Evolutionary conservation across 2,888 invertebrate species (phyloP), one percentile per base, ranked within the genome.

Genomic region (Chesias legatella): DNA sequence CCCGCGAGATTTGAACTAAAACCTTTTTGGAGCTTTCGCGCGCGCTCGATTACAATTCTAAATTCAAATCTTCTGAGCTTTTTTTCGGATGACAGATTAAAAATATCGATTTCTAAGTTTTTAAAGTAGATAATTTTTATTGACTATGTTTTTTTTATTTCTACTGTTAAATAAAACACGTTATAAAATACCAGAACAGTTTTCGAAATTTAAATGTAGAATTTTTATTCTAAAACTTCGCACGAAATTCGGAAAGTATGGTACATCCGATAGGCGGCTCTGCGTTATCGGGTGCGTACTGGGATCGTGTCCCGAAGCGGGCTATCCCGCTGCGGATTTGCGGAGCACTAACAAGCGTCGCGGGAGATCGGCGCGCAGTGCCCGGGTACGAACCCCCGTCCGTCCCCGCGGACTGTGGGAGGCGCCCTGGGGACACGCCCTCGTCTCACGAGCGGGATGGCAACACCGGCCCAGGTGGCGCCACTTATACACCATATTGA

Each of bases 271-370:
- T 73, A 81, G 79, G 75, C 75, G 78, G 78, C 79, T 81, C 78
- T 81, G 74, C 71, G 63, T 76, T 84, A 79, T 85, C 85, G 84
- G 82, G 75, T 77, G 82, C 80, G 82, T 80, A 72, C 58, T 63
- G 86, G 84, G 85, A 84, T 76, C 75, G 71, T 63, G 81, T 85
- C 85, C 85, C 85, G 83, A 81, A 78, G 67, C 86, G 88, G 75
- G 85, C 78, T 83, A 80, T 88, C 88, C 89, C 89, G 85, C 81
- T 85, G 88, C 84, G 89, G 72, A 83, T 88, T 86, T 81, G 83
- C 79, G 82, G 82, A 82, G 78, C 86, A 86, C 86, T 86, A 86
- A 88, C 86, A 86, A 84, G 88, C 84, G 85, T 81, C 85, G 81
- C 84, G 85, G 86, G 86, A 85, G 78, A 77, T 73, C 79, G 73